Conservation (phyloP, 2,888 invertebrate genomes). For the Bombyx huttoni region DNA sequence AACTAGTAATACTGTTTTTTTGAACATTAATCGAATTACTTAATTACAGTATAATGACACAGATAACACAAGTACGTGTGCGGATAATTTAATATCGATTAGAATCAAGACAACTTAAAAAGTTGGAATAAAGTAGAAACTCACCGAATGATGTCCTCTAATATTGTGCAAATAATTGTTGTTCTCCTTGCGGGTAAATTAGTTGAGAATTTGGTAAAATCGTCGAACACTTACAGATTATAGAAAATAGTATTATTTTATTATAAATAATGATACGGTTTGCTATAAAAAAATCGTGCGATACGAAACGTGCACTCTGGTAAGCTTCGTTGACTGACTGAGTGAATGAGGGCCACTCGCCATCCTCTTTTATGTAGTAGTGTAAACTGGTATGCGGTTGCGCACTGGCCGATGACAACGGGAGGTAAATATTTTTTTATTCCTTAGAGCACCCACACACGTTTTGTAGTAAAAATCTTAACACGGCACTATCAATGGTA, state of each 20-base stretch:
- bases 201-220: background rate
- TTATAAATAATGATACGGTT: background rate
- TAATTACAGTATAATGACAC: background rate
- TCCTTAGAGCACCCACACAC: slow-evolving; percentile 23
- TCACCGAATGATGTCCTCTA: slow-evolving; percentile 10
- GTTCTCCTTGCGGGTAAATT: background rate
- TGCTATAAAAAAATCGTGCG: slow-evolving; percentile 1
- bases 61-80: slow-evolving; percentile 7
- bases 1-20: too few species aligned
- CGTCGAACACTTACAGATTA: background rate
- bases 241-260: background rate
- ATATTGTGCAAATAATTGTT: slow-evolving; percentile 6
- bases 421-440: slow-evolving; percentile 25
- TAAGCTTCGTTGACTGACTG: slow-evolving; percentile 42
- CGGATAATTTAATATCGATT: slow-evolving; percentile 6
- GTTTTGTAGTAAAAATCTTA: background rate
- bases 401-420: slow-evolving; percentile 31
- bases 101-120: slow-evolving; percentile 1
- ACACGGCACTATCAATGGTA: background rate
- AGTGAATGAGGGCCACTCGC: slow-evolving; percentile 53
- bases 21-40: too few species aligned
- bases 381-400: slow-evolving; percentile 53
- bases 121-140: slow-evolving; percentile 9
- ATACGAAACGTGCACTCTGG: slow-evolving; percentile 26
- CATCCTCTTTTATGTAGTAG: slow-evolving; percentile 63